phyloP scores from a whole-genome alignment of 30 jellyfish, hydroid and myxozoan species.

The Rhopilema esculentum region DNA sequence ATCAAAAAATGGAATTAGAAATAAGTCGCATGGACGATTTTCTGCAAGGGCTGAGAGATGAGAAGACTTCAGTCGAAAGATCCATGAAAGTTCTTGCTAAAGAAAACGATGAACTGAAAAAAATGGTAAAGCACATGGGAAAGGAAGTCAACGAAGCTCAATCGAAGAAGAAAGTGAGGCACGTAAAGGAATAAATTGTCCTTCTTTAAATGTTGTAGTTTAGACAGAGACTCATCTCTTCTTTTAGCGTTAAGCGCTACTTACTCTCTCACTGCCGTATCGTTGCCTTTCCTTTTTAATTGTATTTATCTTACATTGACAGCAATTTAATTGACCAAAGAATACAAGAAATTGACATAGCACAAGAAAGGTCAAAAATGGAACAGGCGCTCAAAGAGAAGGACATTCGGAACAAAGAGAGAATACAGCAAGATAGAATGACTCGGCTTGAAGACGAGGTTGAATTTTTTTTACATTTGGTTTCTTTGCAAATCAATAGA shows the following conservation, averaged over 20 bases:
- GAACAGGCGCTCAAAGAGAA: slow-evolving; percentile 49
- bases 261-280: too few species aligned
- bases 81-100: slow-evolving; percentile 45
- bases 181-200: not conserved
- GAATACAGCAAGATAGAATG: slow-evolving; percentile 64
- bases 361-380: slow-evolving; percentile 65
- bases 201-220: too few species aligned
- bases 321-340: slow-evolving; percentile 46
- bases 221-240: too few species aligned
- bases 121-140: slow-evolving; percentile 29
- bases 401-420: slow-evolving; percentile 32
- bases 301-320: not conserved
- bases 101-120: slow-evolving; percentile 70
- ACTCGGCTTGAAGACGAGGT: slow-evolving; percentile 77
- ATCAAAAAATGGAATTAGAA: slow-evolving; percentile 44
- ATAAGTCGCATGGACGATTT: slow-evolving; percentile 23
- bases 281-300: not conserved
- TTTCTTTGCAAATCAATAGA: too few species aligned
- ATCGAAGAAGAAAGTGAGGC: slow-evolving; percentile 71
- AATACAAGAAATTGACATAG: slow-evolving; percentile 49
- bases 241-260: too few species aligned
- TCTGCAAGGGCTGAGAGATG: slow-evolving; percentile 32
- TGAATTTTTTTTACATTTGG: not conserved
- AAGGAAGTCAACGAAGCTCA: slow-evolving; percentile 14
- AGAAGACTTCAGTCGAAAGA: slow-evolving; percentile 60